Conservation (phyloP, 2,797 vertebrate genomes). For the Holocentrus rufus region DNA sequence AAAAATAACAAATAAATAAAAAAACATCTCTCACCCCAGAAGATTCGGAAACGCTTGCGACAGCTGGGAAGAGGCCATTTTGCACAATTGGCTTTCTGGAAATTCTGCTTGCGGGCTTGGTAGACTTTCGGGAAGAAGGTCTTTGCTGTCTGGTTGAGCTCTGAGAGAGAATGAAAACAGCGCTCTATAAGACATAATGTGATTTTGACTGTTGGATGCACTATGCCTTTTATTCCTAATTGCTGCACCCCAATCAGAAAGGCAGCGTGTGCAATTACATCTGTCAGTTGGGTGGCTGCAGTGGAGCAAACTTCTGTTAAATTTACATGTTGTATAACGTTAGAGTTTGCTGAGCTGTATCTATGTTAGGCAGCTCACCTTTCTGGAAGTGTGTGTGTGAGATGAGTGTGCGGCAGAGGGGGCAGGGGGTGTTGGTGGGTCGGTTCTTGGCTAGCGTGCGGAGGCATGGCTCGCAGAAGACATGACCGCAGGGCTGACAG, state of each 20-base stretch:
- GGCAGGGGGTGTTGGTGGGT: slow-evolving; percentile 86
- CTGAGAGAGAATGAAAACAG: slow-evolving; percentile 58
- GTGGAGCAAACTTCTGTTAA: too few relatives aligned
- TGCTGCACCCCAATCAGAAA: background rate
- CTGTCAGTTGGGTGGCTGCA: too few relatives aligned
- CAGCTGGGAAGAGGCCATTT: slow-evolving; percentile 80
- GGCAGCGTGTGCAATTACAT: background rate
- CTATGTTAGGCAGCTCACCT: slow-evolving; percentile 74
- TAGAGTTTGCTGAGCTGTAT: too few relatives aligned
- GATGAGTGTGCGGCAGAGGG: slow-evolving; percentile 89
- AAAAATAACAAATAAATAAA: background rate
- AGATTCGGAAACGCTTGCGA: slow-evolving; percentile 57
- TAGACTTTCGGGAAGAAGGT: slow-evolving; percentile 75
- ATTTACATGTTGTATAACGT: too few relatives aligned
- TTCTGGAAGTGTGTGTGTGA: slow-evolving; percentile 86
- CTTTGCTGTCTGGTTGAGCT: slow-evolving; percentile 72
- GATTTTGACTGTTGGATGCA: background rate
- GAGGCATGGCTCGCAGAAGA: slow-evolving; percentile 95
- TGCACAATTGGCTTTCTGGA: slow-evolving; percentile 69
- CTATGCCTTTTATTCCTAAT: background rate
- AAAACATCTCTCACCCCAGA: slow-evolving; percentile 70
- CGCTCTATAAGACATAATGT: too few relatives aligned
- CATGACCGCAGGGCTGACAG: slow-evolving; percentile 91
- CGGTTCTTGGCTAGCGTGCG: slow-evolving; percentile 90
- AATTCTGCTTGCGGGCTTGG: slow-evolving; percentile 67